phyloP scores from a whole-genome alignment of 53 echinoderm and acorn worm species.

The Echinometra lucunter region DNA sequence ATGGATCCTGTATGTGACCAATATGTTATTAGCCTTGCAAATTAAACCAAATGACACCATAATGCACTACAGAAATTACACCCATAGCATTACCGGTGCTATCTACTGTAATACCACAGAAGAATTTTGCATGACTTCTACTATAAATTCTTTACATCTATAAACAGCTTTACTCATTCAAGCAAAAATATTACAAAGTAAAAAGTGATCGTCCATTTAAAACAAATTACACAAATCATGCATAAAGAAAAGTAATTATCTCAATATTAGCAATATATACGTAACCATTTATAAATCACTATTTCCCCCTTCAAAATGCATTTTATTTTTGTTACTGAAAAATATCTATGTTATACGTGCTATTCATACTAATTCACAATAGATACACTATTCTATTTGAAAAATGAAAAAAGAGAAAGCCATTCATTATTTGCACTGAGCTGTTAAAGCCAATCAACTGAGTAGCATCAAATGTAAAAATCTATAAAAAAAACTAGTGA shows the following conservation, averaged over 20 bases:
- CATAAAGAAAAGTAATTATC: too few species aligned
- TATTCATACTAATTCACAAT: background rate
- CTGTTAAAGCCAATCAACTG: background rate
- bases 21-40: background rate
- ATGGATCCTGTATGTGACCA: background rate
- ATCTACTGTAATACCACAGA: background rate
- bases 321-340: background rate
- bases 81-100: too few species aligned
- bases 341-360: background rate
- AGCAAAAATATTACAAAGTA: too few species aligned
- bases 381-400: too few species aligned
- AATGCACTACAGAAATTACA: background rate
- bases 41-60: background rate
- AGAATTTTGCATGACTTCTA: background rate
- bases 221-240: too few species aligned
- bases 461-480: background rate
- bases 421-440: background rate
- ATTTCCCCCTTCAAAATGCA: background rate
- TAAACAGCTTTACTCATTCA: too few species aligned
- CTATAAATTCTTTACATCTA: too few species aligned
- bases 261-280: too few species aligned
- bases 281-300: background rate
- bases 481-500: slow-evolving; percentile 4
- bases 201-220: too few species aligned
- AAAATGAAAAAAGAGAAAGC: background rate